Percentiles rank a stretch among this genome's conserved stretches.
Conservation (phyloP, 2,888 invertebrate genomes). For the Mellilla xanthometata region DNA sequence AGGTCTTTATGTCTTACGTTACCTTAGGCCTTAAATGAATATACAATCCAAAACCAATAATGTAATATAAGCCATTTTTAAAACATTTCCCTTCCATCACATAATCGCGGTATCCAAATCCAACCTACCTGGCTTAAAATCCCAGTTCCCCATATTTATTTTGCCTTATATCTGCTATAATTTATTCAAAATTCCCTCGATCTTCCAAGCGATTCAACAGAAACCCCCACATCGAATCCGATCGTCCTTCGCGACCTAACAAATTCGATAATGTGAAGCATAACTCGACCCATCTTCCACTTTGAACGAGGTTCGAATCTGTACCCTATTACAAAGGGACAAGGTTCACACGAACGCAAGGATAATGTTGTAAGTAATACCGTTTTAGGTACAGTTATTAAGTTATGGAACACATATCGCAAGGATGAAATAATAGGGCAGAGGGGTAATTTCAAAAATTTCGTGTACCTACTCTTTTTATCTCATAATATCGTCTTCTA, state of each 20-base stretch:
- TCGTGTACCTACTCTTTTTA: no score
- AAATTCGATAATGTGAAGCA: conserved; percentile 28
- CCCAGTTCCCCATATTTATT: neutral
- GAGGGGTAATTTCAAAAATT: neutral
- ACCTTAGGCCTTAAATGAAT: no score
- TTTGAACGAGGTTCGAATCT: neutral
- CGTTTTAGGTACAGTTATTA: conserved; percentile 27
- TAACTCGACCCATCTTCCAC: conserved; percentile 10
- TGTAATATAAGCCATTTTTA: no score
- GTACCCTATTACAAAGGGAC: conserved; percentile 9
- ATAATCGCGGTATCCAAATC: no score
- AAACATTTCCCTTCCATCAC: no score
- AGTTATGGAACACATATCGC: conserved; percentile 20
- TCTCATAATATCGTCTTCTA: no score
- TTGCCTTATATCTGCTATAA: neutral
- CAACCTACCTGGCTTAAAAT: neutral
- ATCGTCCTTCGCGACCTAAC: conserved; percentile 24
- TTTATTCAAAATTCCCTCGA: neutral
- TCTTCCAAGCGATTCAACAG: conserved; percentile 7
- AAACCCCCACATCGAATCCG: conserved; percentile 17
- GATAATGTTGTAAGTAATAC: conserved; percentile 12
- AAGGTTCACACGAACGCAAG: conserved; percentile 11
- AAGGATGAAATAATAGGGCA: neutral
- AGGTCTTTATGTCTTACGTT: no score
- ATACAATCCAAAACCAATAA: no score